Evolutionary conservation across 2,888 invertebrate species (phyloP), one percentile per base, ranked within the genome.

Genomic region (Pollenia griseotomentosa): DNA sequence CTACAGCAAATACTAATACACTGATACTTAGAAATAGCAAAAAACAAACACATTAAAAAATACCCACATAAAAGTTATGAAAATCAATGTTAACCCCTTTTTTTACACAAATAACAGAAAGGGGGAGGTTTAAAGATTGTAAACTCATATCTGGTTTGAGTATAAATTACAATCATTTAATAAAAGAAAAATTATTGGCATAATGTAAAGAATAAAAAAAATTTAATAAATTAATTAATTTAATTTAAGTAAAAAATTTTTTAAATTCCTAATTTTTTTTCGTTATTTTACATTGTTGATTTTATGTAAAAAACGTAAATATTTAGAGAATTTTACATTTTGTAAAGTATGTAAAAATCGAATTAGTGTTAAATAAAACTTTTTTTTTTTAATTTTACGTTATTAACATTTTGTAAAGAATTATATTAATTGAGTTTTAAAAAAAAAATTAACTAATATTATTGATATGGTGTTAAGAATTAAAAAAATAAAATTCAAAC

Each of bases 81-180:
- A 80, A 68, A 70, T 74, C 74, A 66, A 77, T 77, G 77, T 85
- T 81, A 81, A 85, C 81, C 75, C 80, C 59, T 75, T 70, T 65
- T 51, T 40, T 59, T 8, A 16, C 11, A 4, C 33, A 23, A 71
- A 12, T n/a, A 12, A 1, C 6, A 33, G 33, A 33, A 33, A 33
- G 33, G 6, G 33, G 33, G 6, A 33, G 33, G 33, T 33, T 33
- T 6, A 33, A 33, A 5, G 33, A 33, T 33, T 33, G 4, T 0
- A 1, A 33, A 33, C 33, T 33, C 33, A 33, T 33, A 33, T 33
- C 33, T 33, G 33, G 33, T 33, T 33, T 33, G 33, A 6, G 6
- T 33, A 33, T 33, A 6, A 33, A 33, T 33, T 6, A 33, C 33
- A 33, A 1, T 33, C 0, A 33, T 33, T 6, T 33, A 33, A 33